A percentile compares a stretch with the other conserved stretches of the same genome.
phyloP scores from a whole-genome alignment of 2,888 invertebrate genomes.

The Galerucella pusilla region DNA sequence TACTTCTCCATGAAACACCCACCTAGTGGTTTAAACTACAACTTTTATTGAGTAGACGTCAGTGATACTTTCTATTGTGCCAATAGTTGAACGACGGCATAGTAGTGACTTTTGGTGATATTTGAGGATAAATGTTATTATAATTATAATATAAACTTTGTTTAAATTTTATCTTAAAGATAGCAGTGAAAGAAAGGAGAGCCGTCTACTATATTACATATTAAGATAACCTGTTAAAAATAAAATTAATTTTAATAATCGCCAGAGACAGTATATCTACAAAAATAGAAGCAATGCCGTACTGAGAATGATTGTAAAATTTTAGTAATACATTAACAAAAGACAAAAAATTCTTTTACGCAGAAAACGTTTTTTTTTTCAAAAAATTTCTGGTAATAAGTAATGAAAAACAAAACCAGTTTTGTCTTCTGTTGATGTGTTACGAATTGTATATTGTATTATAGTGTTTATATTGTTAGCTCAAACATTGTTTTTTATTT shows the following conservation, averaged over 20 bases:
- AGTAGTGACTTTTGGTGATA: conserved; percentile 3
- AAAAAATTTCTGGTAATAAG: background rate
- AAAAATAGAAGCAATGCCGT: conserved; percentile 47
- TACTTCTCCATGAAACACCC: too few species aligned
- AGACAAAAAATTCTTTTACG: background rate
- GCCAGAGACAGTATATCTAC: conserved; percentile 40
- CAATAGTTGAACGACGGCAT: background rate
- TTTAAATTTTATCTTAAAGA: conserved; percentile 6
- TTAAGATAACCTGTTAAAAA: conserved; percentile 3
- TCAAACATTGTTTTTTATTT: conserved; percentile 62
- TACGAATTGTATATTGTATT: conserved; percentile 61
- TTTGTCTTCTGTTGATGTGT: conserved; percentile 11
- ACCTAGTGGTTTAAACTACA: too few species aligned
- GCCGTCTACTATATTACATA: background rate
- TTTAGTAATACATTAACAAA: conserved; percentile 2
- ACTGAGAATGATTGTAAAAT: conserved; percentile 57
- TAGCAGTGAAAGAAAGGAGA: background rate
- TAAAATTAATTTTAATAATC: conserved; percentile 20
- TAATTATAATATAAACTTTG: conserved; percentile 1
- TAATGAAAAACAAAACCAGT: background rate
- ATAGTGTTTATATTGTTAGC: conserved; percentile 64
- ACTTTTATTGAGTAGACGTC: background rate
- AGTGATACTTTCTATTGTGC: background rate
- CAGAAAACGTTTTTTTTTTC: background rate
- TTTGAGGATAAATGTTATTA: background rate